Conservation (phyloP, 2,888 invertebrate genomes). For the Oscheius onirici region DNA sequence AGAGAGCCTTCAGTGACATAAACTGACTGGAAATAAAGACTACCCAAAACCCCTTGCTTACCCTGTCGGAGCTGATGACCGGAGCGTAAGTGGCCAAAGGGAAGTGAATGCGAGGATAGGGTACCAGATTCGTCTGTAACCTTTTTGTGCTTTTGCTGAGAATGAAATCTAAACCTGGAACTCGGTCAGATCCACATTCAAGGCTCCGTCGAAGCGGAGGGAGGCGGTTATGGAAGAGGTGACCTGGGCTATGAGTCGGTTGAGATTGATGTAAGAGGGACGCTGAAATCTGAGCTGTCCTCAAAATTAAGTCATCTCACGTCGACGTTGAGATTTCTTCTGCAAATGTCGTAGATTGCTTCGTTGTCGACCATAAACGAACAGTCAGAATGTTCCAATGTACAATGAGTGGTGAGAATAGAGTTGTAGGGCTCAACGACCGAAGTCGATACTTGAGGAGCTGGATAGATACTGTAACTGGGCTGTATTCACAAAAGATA, state of each 20-base stretch:
- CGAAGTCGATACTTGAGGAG: constrained; percentile 82
- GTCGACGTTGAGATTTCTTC: constrained; percentile 79
- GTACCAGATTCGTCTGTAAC: constrained; percentile 76
- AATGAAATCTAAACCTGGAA: constrained; percentile 71
- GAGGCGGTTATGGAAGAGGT: constrained; percentile 79
- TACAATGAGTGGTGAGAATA: constrained; percentile 92
- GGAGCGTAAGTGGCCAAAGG: constrained; percentile 79
- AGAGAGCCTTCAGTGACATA: too few relatives aligned
- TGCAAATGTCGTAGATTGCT: constrained; percentile 89
- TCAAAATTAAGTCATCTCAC: constrained; percentile 24
- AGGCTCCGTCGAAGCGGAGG: constrained; percentile 74
- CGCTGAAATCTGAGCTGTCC: constrained; percentile 69
- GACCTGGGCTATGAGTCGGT: constrained; percentile 92
- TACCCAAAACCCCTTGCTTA: not conserved
- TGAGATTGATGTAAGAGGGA: constrained; percentile 87
- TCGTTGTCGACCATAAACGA: constrained; percentile 94
- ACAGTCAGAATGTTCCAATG: constrained; percentile 90
- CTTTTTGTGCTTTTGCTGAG: not conserved
- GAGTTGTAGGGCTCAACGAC: constrained; percentile 97
- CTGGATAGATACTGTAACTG: constrained; percentile 53
- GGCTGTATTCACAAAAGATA: not conserved
- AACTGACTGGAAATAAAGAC: not conserved
- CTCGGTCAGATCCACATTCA: constrained; percentile 75
- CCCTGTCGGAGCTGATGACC: constrained; percentile 63
- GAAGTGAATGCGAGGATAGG: constrained; percentile 90